Evolutionary conservation across 2,797 vertebrate species (phyloP).

Genomic region (Denticeps clupeoides): DNA sequence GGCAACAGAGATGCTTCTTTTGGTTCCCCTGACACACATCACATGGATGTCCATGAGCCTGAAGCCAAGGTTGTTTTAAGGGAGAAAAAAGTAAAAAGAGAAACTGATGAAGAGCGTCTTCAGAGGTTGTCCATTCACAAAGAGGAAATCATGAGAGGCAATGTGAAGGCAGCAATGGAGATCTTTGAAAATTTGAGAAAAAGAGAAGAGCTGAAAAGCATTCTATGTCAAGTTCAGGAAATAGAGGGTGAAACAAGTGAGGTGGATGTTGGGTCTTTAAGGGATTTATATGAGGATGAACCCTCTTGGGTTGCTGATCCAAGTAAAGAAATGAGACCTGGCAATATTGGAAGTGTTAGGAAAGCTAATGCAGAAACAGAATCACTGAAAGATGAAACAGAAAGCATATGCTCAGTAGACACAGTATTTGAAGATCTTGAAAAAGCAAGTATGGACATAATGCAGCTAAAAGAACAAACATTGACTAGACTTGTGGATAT

Average conservation of each 20-base stretch:
- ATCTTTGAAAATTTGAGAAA: constrained; percentile 74
- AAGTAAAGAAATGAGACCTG: constrained; percentile 33
- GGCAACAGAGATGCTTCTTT: too few relatives aligned
- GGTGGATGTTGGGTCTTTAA: constrained; percentile 67
- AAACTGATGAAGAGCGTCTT: constrained; percentile 67
- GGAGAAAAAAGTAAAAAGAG: constrained; percentile 44
- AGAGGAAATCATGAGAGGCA: constrained; percentile 81
- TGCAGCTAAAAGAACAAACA: constrained; percentile 82
- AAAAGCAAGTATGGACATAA: constrained; percentile 79
- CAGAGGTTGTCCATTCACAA: constrained; percentile 80
- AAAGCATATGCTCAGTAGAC: constrained; percentile 67
- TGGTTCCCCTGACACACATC: not conserved
- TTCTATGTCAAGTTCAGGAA: constrained; percentile 71
- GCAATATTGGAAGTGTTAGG: constrained; percentile 35
- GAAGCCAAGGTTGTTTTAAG: constrained; percentile 50
- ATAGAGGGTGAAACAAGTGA: constrained; percentile 70
- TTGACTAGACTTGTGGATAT: constrained; percentile 81
- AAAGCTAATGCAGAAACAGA: constrained; percentile 40
- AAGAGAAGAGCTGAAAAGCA: constrained; percentile 72
- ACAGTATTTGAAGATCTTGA: constrained; percentile 82
- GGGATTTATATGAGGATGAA: constrained; percentile 69
- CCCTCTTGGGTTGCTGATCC: constrained; percentile 62
- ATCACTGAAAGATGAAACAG: constrained; percentile 51
- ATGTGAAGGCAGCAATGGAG: constrained; percentile 66
- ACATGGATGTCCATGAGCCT: constrained; percentile 15